Conservation (phyloP, 35 echinoderm and acorn worm genomes). For the Chiridota heheva region DNA sequence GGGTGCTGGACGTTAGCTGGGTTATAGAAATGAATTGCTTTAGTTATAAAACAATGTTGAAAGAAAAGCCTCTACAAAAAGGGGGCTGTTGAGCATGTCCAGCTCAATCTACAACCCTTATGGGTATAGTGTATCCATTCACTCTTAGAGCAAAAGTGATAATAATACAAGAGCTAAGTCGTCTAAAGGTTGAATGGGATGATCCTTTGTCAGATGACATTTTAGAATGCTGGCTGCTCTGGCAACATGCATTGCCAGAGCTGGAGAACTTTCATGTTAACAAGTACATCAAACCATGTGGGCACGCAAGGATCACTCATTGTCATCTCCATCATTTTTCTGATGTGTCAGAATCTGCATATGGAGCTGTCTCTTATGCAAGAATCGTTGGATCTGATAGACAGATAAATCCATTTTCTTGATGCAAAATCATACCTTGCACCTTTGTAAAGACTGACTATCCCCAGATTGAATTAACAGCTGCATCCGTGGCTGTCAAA, state of each 20-base stretch:
- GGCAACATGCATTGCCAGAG: constrained; percentile 15
- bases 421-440: constrained; percentile 34
- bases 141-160: constrained; percentile 29
- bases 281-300: constrained; percentile 57
- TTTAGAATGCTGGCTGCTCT: background rate
- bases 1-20: constrained; percentile 4
- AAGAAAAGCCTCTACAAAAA: constrained; percentile 1
- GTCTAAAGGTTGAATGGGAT: constrained; percentile 39
- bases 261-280: constrained; percentile 26
- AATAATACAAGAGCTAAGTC: constrained; percentile 40
- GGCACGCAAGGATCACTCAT: constrained; percentile 17
- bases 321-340: constrained; percentile 71
- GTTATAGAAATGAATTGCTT: constrained; percentile 12
- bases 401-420: constrained; percentile 31
- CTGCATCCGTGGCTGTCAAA: constrained; percentile 37
- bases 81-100: constrained; percentile 30
- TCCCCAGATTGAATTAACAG: constrained; percentile 41
- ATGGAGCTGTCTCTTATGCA: constrained; percentile 64
- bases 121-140: constrained; percentile 31
- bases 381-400: constrained; percentile 1
- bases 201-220: background rate
- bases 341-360: constrained; percentile 67
- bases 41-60: constrained; percentile 1
- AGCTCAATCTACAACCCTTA: constrained; percentile 41
- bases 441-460: constrained; percentile 48